Conservation (phyloP, 2,888 invertebrate species). For the Siphlonurus alternatus region DNA sequence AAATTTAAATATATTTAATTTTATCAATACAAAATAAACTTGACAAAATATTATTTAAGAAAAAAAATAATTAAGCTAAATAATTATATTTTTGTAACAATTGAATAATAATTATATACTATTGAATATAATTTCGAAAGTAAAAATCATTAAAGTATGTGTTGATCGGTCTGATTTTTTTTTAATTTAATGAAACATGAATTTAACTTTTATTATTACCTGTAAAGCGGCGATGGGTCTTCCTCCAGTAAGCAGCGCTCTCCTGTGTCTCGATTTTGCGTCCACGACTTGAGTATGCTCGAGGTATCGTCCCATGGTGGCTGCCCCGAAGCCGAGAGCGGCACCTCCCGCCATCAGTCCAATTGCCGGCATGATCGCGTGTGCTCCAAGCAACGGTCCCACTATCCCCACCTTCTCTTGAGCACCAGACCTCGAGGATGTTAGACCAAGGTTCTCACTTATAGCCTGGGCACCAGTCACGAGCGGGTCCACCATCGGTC, state of each 20-base stretch:
- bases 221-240: neutral
- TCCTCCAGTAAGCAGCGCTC: neutral
- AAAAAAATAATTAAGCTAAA: too few relatives aligned
- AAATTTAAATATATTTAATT: neutral
- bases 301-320: slow-evolving; percentile 47
- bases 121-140: too few relatives aligned
- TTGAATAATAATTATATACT: too few relatives aligned
- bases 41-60: too few relatives aligned
- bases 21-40: neutral
- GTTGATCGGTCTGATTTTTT: too few relatives aligned
- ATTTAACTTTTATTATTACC: neutral
- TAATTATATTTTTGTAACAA: too few relatives aligned
- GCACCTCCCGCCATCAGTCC: slow-evolving; percentile 70
- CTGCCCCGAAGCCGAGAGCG: slow-evolving; percentile 62
- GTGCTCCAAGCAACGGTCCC: slow-evolving; percentile 32
- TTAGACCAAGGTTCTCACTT: neutral
- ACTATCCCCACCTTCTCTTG: slow-evolving; percentile 48
- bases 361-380: slow-evolving; percentile 54
- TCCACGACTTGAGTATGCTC: slow-evolving; percentile 3
- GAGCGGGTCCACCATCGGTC: slow-evolving; percentile 51
- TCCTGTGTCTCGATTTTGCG: neutral
- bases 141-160: too few relatives aligned
- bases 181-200: too few relatives aligned
- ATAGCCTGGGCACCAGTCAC: slow-evolving; percentile 37
- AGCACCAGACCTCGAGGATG: neutral